Evolutionary conservation across 2,888 invertebrate genomes (phyloP).

Genomic region (Oligia latruncula): DNA sequence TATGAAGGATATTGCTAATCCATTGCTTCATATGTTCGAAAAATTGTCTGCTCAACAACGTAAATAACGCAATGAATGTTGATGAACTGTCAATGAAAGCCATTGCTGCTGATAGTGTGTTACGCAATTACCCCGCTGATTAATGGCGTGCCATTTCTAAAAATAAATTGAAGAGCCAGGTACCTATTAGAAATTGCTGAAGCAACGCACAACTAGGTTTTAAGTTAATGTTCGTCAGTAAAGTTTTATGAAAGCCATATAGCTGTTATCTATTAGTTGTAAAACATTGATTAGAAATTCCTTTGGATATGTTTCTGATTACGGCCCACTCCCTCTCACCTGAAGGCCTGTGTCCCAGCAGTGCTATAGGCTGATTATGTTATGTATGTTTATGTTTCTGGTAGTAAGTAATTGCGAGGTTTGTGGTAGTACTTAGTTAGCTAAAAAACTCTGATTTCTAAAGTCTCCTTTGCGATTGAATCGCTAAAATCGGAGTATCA

Average conservation of each 20-base stretch:
- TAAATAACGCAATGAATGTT: too few species aligned
- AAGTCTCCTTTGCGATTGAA: not conserved
- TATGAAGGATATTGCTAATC: too few species aligned
- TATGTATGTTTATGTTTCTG: too few species aligned
- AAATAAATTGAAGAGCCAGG: not conserved
- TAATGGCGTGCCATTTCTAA: not conserved
- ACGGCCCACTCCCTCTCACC: too few species aligned
- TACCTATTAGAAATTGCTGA: conserved; percentile 18
- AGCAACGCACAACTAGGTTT: conserved; percentile 17
- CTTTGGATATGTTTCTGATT: conserved; percentile 15
- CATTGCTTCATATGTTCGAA: too few species aligned
- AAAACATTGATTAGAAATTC: conserved; percentile 55
- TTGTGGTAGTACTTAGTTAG: not conserved
- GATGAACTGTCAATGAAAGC: too few species aligned
- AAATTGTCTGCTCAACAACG: too few species aligned
- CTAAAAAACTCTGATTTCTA: not conserved
- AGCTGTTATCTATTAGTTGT: conserved; percentile 46
- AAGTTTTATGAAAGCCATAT: conserved; percentile 48
- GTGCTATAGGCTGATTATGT: too few species aligned
- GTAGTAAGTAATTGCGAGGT: not conserved
- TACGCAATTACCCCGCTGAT: not conserved
- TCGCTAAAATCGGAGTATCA: not conserved
- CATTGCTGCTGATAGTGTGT: too few species aligned
- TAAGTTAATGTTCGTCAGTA: conserved; percentile 37
- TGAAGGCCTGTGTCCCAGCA: too few species aligned